phyloP scores from a whole-genome alignment of 2,888 invertebrate species.

The Quadriops clusia region DNA sequence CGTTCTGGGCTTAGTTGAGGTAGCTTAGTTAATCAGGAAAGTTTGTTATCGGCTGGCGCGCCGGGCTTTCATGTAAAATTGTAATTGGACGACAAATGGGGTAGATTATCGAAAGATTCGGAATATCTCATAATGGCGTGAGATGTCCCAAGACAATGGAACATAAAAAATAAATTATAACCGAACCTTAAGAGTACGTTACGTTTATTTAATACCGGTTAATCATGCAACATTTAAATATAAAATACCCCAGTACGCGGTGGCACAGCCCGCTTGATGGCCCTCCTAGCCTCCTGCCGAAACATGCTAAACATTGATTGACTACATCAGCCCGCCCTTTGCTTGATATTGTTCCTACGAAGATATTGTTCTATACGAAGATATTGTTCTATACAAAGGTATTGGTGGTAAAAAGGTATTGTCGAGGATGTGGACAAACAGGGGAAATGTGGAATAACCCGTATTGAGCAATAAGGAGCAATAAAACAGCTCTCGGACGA shows the following conservation, averaged over 20 bases:
- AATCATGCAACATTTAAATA: conserved; percentile 42
- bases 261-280: conserved; percentile 27
- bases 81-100: no score
- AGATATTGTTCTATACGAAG: no score
- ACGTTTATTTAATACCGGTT: conserved; percentile 39
- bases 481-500: conserved; percentile 11
- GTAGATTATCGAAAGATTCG: no score
- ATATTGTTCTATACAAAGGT: no score
- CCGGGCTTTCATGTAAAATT: no score
- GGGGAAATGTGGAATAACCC: no score
- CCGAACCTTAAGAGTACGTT: conserved; percentile 34
- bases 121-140: conserved; percentile 25
- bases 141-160: conserved; percentile 35
- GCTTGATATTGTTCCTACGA: neutral
- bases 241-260: conserved; percentile 36
- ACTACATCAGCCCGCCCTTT: conserved; percentile 10
- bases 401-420: no score
- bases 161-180: conserved; percentile 38
- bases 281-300: conserved; percentile 11
- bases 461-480: no score
- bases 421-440: no score
- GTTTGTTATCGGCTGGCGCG: no score
- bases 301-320: conserved; percentile 18
- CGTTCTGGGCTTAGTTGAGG: no score
- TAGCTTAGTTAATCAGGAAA: no score